Evolutionary conservation across 1,140 invertebrate species (phyloP).

Genomic region (Atta texana): DNA sequence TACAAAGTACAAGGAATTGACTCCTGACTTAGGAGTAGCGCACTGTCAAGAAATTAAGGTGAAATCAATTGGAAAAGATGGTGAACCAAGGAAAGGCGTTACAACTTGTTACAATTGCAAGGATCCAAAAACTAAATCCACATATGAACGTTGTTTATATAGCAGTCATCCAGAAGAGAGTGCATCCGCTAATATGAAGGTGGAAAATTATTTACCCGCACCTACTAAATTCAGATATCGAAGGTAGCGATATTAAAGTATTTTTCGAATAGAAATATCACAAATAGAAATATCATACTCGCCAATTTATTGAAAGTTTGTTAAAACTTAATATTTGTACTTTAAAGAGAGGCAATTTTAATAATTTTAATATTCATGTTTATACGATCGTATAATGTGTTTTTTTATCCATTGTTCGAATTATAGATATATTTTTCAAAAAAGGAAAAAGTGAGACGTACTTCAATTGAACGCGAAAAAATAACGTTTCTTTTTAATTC

Average conservation of each 20-base stretch:
- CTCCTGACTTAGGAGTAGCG: conserved; percentile 71
- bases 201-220: conserved; percentile 17
- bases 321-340: not conserved
- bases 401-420: too few species aligned
- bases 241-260: conserved; percentile 13
- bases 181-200: conserved; percentile 86
- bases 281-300: not conserved
- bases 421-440: too few species aligned
- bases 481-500: not conserved
- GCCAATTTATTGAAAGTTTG: not conserved
- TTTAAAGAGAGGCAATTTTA: not conserved
- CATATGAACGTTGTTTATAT: conserved; percentile 91
- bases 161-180: conserved; percentile 89
- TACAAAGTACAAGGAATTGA: conserved; percentile 63
- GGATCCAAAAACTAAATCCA: conserved; percentile 90
- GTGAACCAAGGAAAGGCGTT: conserved; percentile 75
- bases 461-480: not conserved
- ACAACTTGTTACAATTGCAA: conserved; percentile 88
- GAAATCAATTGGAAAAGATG: not conserved
- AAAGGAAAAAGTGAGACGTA: not conserved
- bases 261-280: not conserved
- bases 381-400: not conserved
- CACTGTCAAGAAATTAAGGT: conserved; percentile 75
- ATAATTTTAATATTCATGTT: not conserved
- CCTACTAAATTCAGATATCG: conserved; percentile 27